phyloP scores from a whole-genome alignment of 2,888 invertebrate species.

The Trichopria drosophilae region DNA sequence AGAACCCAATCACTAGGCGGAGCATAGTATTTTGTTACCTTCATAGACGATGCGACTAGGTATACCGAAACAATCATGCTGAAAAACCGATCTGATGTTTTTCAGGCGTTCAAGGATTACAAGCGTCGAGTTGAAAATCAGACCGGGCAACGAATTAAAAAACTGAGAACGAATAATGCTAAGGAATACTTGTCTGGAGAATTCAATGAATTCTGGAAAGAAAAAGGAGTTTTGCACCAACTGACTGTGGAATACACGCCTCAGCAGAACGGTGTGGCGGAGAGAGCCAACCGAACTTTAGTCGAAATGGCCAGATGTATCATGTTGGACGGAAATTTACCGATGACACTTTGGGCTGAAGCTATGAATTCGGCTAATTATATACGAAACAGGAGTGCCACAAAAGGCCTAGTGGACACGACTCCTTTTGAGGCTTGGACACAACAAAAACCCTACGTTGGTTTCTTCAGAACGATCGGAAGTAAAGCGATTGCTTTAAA shows the following conservation, averaged over 20 bases:
- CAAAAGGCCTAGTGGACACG: conserved; percentile 15
- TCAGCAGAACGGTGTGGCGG: conserved; percentile 45
- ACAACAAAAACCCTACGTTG: conserved; percentile 25
- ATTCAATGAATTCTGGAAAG: conserved; percentile 21
- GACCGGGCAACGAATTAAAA: conserved; percentile 22
- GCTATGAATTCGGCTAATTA: not conserved
- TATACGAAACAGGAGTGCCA: conserved; percentile 26
- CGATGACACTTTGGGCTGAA: conserved; percentile 1
- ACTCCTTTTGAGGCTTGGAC: conserved; percentile 34
- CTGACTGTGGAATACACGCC: conserved; percentile 40
- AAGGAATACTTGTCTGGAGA: conserved; percentile 28
- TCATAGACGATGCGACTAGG: conserved; percentile 28
- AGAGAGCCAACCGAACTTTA: conserved; percentile 40
- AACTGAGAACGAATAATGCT: conserved; percentile 32
- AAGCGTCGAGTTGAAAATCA: conserved; percentile 25
- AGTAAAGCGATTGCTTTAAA: conserved; percentile 16
- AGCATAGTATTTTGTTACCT: conserved; percentile 31
- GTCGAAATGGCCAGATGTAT: conserved; percentile 11
- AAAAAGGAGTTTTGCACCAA: conserved; percentile 27
- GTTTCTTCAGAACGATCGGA: conserved; percentile 37
- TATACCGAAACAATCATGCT: conserved; percentile 25
- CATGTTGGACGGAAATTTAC: conserved; percentile 1
- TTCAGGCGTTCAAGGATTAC: conserved; percentile 28
- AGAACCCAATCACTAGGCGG: conserved; percentile 26
- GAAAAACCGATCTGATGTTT: conserved; percentile 23